These are phyloP conservation scores for Galleria mellonella DNA, from an alignment of 1,140 invertebrate genomes.

Conservation along the genomic window DNA sequence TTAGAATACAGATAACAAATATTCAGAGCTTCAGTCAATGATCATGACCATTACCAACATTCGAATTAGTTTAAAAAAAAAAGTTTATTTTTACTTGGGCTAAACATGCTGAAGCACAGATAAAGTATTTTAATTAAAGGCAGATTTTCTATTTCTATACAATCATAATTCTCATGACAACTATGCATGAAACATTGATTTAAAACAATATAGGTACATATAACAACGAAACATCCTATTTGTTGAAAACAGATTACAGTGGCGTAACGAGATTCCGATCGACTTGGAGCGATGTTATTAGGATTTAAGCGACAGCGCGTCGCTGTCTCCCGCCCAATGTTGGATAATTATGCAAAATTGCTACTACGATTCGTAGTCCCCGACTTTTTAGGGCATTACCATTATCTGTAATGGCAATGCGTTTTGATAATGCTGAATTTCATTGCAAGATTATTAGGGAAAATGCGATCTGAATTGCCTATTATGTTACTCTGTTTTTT, in stretches of 20 bases:
- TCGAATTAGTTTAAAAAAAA: too few relatives aligned
- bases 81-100: too few relatives aligned
- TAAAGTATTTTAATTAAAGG: too few relatives aligned
- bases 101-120: too few relatives aligned
- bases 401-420: slow-evolving; percentile 64
- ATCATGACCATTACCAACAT: too few relatives aligned
- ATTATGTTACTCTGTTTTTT: slow-evolving; percentile 33
- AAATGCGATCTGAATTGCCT: slow-evolving; percentile 28
- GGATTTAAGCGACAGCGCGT: slow-evolving; percentile 62
- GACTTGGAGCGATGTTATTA: slow-evolving; percentile 60
- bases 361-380: slow-evolving; percentile 63
- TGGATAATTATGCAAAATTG: slow-evolving; percentile 73
- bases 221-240: slow-evolving; percentile 26
- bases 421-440: slow-evolving; percentile 68
- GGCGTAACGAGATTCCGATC: slow-evolving; percentile 68
- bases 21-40: too few relatives aligned
- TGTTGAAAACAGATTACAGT: slow-evolving; percentile 57
- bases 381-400: slow-evolving; percentile 67
- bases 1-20: too few relatives aligned
- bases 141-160: too few relatives aligned
- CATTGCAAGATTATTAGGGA: slow-evolving; percentile 58
- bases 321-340: slow-evolving; percentile 55
- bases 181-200: too few relatives aligned
- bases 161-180: too few relatives aligned
- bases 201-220: too few relatives aligned